A percentile compares a stretch with the other conserved stretches of the same genome.
phyloP scores from a whole-genome alignment of 2,888 invertebrate species.

The Cryptus armator region DNA sequence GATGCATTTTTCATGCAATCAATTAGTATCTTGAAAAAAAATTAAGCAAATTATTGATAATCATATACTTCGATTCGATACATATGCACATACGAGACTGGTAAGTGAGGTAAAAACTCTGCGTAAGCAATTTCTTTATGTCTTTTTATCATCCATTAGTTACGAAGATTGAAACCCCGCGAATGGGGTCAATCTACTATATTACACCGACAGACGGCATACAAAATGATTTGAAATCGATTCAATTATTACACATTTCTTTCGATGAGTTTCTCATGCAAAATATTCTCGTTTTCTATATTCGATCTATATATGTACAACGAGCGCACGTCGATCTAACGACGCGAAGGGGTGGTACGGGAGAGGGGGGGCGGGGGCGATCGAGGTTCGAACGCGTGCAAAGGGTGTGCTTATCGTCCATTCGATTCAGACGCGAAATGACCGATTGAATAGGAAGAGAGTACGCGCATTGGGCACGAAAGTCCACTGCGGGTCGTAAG shows the following conservation, averaged over 20 bases:
- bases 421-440: conserved; percentile 62
- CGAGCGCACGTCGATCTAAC: not conserved
- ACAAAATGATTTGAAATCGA: too few species aligned
- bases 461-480: conserved; percentile 39
- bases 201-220: too few species aligned
- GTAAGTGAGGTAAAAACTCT: too few species aligned
- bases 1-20: not conserved
- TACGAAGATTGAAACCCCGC: too few species aligned
- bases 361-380: not conserved
- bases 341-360: not conserved
- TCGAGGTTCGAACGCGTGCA: conserved; percentile 28
- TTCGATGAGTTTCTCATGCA: not conserved
- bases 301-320: not conserved
- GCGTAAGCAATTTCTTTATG: too few species aligned
- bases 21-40: too few species aligned
- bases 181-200: too few species aligned
- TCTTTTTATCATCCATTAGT: too few species aligned
- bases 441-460: conserved; percentile 68
- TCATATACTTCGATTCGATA: too few species aligned
- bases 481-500: conserved; percentile 68
- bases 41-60: too few species aligned
- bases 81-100: too few species aligned
- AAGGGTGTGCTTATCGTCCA: conserved; percentile 61
- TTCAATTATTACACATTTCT: not conserved
- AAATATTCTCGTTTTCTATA: not conserved